Percentiles rank a stretch among this genome's conserved stretches.
phyloP scores from a whole-genome alignment of 2,888 invertebrate species.

The Pollenia amentaria region DNA sequence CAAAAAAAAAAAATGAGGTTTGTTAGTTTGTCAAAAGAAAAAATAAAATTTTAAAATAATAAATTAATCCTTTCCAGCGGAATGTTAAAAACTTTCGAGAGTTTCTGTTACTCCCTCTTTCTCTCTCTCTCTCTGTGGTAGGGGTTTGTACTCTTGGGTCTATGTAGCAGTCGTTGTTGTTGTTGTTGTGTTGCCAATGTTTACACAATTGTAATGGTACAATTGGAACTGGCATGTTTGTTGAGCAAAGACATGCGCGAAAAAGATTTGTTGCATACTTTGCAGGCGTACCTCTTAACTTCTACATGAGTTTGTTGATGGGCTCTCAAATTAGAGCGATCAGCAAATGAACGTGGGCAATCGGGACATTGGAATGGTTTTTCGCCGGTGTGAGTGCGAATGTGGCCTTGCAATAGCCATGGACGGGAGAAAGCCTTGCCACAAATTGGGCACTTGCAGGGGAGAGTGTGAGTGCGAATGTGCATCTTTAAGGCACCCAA shows the following conservation, averaged over 20 bases:
- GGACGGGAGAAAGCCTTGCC: conserved; percentile 84
- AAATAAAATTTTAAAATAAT: conserved; percentile 40
- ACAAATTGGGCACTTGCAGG: conserved; percentile 84
- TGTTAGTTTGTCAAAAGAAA: conserved; percentile 27
- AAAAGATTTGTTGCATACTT: conserved; percentile 83
- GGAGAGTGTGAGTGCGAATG: conserved; percentile 83
- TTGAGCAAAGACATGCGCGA: conserved; percentile 84
- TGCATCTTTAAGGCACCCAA: conserved; percentile 84
- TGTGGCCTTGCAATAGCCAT: conserved; percentile 84
- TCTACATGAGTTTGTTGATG: conserved; percentile 84
- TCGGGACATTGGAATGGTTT: conserved; percentile 84
- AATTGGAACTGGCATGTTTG: conserved; percentile 83
- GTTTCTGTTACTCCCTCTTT: background rate
- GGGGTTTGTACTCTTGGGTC: conserved; percentile 33
- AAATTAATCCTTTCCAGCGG: conserved; percentile 76
- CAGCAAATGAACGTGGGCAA: conserved; percentile 83
- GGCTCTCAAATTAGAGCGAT: conserved; percentile 84
- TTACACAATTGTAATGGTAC: conserved; percentile 82
- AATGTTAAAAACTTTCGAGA: conserved; percentile 55
- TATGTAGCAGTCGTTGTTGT: background rate
- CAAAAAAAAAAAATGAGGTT: conserved; percentile 31
- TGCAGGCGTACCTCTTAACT: conserved; percentile 83
- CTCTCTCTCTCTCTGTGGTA: background rate
- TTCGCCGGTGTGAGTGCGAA: conserved; percentile 84
- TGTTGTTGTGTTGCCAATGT: conserved; percentile 42